These are phyloP conservation scores for Ostrea denselamellosa DNA, from an alignment of 1,140 invertebrate genomes.

Conservation along the genomic window DNA sequence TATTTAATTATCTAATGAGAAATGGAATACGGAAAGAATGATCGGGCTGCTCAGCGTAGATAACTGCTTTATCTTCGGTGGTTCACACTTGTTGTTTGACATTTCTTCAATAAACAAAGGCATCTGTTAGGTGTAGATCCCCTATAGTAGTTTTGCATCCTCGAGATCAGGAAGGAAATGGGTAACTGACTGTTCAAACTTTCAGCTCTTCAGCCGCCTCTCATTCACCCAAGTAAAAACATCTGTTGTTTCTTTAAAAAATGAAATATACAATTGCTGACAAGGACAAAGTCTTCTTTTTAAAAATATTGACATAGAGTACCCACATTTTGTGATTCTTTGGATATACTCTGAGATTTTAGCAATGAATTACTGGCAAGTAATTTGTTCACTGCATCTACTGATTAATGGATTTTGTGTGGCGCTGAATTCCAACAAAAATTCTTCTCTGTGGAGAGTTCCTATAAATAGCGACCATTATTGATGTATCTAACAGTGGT, in stretches of 20 bases:
- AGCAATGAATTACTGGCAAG: not conserved
- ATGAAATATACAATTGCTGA: too few relatives aligned
- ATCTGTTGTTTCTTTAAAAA: not conserved
- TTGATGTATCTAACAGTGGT: not conserved
- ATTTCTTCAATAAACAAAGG: not conserved
- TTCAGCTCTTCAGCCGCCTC: not conserved
- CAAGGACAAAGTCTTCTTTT: too few relatives aligned
- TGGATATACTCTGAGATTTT: not conserved
- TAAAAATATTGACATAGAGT: too few relatives aligned
- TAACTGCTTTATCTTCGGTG: not conserved
- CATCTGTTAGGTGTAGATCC: not conserved
- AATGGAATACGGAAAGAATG: not conserved
- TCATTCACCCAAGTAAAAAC: not conserved
- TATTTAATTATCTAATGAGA: not conserved
- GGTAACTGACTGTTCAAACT: not conserved
- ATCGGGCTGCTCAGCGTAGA: not conserved
- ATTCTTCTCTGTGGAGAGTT: not conserved
- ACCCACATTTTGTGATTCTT: too few relatives aligned
- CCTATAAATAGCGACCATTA: constrained; percentile 9
- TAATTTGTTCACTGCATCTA: not conserved
- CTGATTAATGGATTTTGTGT: not conserved
- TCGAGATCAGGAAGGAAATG: not conserved
- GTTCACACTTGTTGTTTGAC: not conserved
- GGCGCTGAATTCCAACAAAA: not conserved
- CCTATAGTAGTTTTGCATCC: not conserved